These are phyloP conservation scores for Macaca mulatta DNA, from an alignment of 2,113 vertebrate species.

Conservation along the genomic window DNA sequence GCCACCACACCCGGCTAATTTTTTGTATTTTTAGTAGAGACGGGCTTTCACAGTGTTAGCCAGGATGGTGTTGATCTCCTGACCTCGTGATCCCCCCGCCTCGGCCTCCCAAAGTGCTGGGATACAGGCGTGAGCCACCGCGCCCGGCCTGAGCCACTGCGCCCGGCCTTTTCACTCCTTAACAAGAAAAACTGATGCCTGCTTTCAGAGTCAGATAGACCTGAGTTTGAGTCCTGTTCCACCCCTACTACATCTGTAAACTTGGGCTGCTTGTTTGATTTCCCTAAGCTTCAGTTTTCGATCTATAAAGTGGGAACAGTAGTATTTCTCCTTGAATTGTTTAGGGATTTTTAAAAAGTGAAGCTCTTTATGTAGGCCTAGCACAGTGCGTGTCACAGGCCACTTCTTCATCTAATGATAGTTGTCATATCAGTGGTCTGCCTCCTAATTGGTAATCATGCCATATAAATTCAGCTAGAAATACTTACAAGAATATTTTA, in stretches of 20 bases:
- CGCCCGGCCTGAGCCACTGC: no score
- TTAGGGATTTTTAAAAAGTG: not conserved
- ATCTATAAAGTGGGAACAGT: not conserved
- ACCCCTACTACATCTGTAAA: not conserved
- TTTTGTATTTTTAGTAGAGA: no score
- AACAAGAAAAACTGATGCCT: not conserved
- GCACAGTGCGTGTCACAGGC: not conserved
- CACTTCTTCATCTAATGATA: not conserved
- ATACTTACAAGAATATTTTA: not conserved
- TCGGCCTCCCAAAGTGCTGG: no score
- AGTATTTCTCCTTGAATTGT: not conserved
- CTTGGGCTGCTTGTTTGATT: not conserved
- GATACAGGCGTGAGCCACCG: no score
- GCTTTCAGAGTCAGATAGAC: not conserved
- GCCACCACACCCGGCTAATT: no score
- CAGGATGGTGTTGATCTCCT: no score
- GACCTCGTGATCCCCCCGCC: rapidly evolving
- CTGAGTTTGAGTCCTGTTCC: not conserved
- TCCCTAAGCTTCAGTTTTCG: not conserved
- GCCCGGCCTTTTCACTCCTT: not conserved
- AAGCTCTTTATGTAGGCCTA: not conserved
- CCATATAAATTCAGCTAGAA: not conserved
- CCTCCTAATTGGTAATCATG: not conserved
- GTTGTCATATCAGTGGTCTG: not conserved
- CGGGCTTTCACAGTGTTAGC: no score